Evolutionary conservation across 1,140 invertebrate species (phyloP).

Genomic region (Apis mellifera): Amel_HAv3.1 CM009932.2:4573501-4574000

Average conservation of each 20-base stretch:
- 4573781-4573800: not conserved
- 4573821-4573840: not conserved
- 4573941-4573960: not conserved
- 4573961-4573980: not conserved
- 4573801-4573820: not conserved
- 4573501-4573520: slow-evolving; percentile 5
- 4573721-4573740: not conserved
- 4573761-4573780: not conserved
- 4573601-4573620: slow-evolving; percentile 23
- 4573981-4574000: not conserved
- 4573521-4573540: not conserved
- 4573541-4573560: not conserved
- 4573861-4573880: not conserved
- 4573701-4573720: slow-evolving; percentile 33
- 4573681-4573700: slow-evolving; percentile 39
- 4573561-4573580: slow-evolving; percentile 27
- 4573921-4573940: not conserved
- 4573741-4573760: not conserved
- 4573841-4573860: slow-evolving; percentile 18
- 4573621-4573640: slow-evolving; percentile 36
- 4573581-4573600: slow-evolving; percentile 40
- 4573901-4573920: slow-evolving; percentile 10
- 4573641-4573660: slow-evolving; percentile 30
- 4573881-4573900: not conserved
- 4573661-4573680: slow-evolving; percentile 23